Base-by-base conservation (phyloP, 2,797 vertebrate genomes). In the Hippocampus kuda region DNA sequence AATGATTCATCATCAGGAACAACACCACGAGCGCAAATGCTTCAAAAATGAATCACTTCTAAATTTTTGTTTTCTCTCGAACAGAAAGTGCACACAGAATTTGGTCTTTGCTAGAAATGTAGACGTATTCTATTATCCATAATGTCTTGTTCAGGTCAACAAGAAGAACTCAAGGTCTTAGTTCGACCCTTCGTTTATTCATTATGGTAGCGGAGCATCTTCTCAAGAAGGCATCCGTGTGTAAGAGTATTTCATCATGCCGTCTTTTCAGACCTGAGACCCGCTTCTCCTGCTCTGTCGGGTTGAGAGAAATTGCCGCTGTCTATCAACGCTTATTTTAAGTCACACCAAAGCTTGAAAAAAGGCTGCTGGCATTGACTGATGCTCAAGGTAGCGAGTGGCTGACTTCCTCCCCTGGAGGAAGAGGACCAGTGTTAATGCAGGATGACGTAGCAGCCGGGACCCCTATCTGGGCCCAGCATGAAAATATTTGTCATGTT, bases 401-500 rank as follows among this genome's bases (percentile, higher is more conserved):
- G 41, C 22, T 65, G 63, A 65, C 24, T 46, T 46, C 63, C 42
- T 48, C 41, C 24, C 4, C 60, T 11, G 1, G 20, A 62, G 20
- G 13, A 41, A 62, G 18, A 41, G 10, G 34, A 38, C 34, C 34
- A 12, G 16, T 62, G 16, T 41, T 18, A 22, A 34, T 38, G 12
- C 38, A 22, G 60, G 59, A 62, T 72, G 80, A 67, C 11, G 70
- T 75, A 80, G 77, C 77, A 6, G 70, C 26, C 77, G 72, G 77
- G 81, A 74, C 80, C 74, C 80, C 77, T 68, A 68, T 75, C 56
- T 66, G 69, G 70, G 81, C 72, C 75, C 67, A 1, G 26, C 82
- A 84, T 78, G 85, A 86, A 87, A 89, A 90, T 91, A 87, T 90
- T 88, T 90, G 85, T 85, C 72, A 77, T 84, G 82, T 82, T 74